A percentile compares a stretch with the other conserved stretches of the same genome.
phyloP scores from a whole-genome alignment of 2,888 invertebrate genomes.

The Empis livida region DNA sequence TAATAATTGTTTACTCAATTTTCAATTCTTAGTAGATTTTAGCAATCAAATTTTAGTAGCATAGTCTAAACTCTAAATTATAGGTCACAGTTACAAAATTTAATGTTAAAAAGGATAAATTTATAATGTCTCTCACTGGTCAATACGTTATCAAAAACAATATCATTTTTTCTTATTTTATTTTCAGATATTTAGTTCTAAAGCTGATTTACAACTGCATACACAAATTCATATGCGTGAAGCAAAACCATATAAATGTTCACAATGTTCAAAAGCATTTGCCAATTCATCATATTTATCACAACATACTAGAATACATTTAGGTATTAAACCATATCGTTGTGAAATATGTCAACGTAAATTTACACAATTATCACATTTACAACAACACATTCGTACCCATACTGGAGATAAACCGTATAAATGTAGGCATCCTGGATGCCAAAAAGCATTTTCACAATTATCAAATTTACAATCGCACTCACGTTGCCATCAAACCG shows the following conservation, averaged over 20 bases:
- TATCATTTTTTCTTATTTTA: slow-evolving; percentile 21
- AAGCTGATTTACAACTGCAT: slow-evolving; percentile 93
- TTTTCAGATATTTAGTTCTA: slow-evolving; percentile 91
- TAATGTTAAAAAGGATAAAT: no score
- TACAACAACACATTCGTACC: slow-evolving; percentile 98
- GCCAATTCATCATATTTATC: slow-evolving; percentile 99
- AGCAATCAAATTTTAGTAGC: no score
- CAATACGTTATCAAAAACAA: no score
- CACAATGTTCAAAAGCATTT: slow-evolving; percentile 97
- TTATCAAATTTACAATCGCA: slow-evolving; percentile 98
- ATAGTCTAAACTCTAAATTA: no score
- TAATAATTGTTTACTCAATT: no score
- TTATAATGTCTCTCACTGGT: no score
- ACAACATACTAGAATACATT: slow-evolving; percentile 97
- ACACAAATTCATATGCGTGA: slow-evolving; percentile 98
- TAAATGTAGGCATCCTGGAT: slow-evolving; percentile 93
- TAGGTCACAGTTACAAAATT: no score
- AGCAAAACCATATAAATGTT: slow-evolving; percentile 99
- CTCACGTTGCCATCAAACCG: slow-evolving; percentile 98
- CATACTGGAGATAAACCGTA: slow-evolving; percentile 99
- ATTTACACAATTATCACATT: slow-evolving; percentile 97
- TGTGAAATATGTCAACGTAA: slow-evolving; percentile 97
- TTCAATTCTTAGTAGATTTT: no score
- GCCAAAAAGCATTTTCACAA: slow-evolving; percentile 98
- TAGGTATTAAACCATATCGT: slow-evolving; percentile 97